Percentiles rank a stretch among this genome's conserved stretches.
Evolutionary conservation across 2,113 vertebrate genomes (phyloP).

Genomic region (Nothoprocta perdicaria): DNA sequence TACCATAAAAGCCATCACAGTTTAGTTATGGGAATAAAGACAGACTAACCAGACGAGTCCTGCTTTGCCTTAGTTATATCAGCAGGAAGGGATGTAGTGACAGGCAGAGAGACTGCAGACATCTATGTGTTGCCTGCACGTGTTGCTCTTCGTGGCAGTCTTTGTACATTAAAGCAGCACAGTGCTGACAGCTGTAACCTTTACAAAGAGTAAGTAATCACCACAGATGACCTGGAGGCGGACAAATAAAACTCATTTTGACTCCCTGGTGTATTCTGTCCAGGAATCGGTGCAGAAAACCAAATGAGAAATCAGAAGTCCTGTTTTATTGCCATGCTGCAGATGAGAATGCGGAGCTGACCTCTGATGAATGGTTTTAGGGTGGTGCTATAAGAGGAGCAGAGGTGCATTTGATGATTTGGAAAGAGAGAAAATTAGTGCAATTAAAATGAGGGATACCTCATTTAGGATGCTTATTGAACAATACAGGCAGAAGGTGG

Average conservation of each 20-base stretch:
- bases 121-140: rapidly evolving
- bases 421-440: background rate
- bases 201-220: slow-evolving; percentile 19
- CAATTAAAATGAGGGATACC: slow-evolving; percentile 24
- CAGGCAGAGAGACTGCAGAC: background rate
- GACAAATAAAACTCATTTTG: background rate
- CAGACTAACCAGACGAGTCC: background rate
- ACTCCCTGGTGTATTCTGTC: background rate
- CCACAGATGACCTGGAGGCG: background rate
- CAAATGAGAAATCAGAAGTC: slow-evolving; percentile 24
- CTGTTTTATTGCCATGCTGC: background rate
- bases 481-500: slow-evolving; percentile 22
- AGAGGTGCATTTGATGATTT: slow-evolving; percentile 25
- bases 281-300: background rate
- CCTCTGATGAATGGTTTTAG: background rate
- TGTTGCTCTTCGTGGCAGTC: background rate
- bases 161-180: background rate
- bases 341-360: background rate
- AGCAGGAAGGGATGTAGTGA: background rate
- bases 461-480: slow-evolving; percentile 38
- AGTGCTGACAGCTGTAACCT: slow-evolving; percentile 1
- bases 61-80: background rate
- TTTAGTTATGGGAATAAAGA: background rate
- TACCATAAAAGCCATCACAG: background rate
- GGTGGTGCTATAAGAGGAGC: background rate